Percentiles rank a stretch among this genome's conserved stretches.
phyloP scores from a whole-genome alignment of 1,140 invertebrate species.

The Campoletis sonorensis region DNA sequence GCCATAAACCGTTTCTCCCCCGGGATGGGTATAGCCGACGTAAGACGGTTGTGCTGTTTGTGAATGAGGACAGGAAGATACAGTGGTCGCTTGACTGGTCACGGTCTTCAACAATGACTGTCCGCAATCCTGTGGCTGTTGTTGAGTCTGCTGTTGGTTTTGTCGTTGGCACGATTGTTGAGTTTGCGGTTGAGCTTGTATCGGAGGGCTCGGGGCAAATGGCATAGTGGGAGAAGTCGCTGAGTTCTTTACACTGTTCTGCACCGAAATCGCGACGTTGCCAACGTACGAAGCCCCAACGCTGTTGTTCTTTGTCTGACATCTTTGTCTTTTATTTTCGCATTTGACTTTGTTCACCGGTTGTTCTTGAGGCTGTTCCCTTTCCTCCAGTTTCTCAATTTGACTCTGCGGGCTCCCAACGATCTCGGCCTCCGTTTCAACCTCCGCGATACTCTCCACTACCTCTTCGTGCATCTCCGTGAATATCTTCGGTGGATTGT shows the following conservation, averaged over 20 bases:
- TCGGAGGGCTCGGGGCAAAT: constrained; percentile 63
- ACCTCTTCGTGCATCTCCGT: constrained; percentile 65
- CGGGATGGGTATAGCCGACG: constrained; percentile 64
- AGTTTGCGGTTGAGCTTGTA: constrained; percentile 28
- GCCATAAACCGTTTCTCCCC: constrained; percentile 68
- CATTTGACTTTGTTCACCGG: constrained; percentile 36
- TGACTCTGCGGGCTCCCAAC: constrained; percentile 6
- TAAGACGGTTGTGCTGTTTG: constrained; percentile 65
- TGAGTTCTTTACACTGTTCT: constrained; percentile 63
- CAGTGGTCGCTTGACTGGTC: constrained; percentile 55
- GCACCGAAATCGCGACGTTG: constrained; percentile 48
- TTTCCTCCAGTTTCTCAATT: constrained; percentile 40
- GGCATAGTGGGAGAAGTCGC: constrained; percentile 70
- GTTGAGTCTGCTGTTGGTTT: constrained; percentile 50
- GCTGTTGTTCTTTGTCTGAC: constrained; percentile 60
- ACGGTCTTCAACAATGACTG: constrained; percentile 64
- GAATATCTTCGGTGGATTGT: constrained; percentile 79
- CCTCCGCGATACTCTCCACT: constrained; percentile 64
- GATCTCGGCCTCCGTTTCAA: background rate
- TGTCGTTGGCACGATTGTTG: constrained; percentile 57
- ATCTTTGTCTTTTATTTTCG: constrained; percentile 61
- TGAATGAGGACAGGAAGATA: constrained; percentile 59
- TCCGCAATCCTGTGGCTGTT: constrained; percentile 26
- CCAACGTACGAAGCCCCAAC: constrained; percentile 31
- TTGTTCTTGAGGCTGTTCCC: constrained; percentile 24